phyloP scores from a whole-genome alignment of 1,140 invertebrate genomes.

The Cydia amplana region DNA sequence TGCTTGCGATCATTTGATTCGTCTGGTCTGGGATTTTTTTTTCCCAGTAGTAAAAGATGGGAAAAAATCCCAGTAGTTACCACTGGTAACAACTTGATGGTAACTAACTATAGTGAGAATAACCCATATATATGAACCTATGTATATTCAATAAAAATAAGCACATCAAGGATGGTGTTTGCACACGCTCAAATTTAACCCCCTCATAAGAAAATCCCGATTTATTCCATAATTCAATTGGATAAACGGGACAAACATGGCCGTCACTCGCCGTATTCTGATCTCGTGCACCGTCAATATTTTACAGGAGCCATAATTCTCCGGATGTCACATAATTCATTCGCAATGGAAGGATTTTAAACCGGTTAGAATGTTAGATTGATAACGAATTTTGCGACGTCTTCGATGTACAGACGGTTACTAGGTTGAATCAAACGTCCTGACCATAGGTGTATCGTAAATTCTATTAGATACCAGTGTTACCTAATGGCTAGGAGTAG shows the following conservation, averaged over 20 bases:
- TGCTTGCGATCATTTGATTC: too few species aligned
- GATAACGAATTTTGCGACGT: conserved; percentile 42
- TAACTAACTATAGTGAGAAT: too few species aligned
- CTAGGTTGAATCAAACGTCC: neutral
- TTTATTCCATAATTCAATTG: conserved; percentile 30
- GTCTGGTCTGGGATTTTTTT: too few species aligned
- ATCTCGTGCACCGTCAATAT: conserved; percentile 23
- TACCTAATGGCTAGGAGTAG: too few species aligned
- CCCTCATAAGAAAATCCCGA: neutral
- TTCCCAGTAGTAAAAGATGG: too few species aligned
- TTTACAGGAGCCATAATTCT: conserved; percentile 53
- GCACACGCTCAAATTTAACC: neutral
- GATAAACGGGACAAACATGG: neutral
- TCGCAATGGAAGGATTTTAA: conserved; percentile 34
- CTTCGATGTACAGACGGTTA: conserved; percentile 23
- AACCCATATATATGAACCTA: too few species aligned
- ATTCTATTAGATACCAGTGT: too few species aligned
- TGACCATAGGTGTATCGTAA: too few species aligned
- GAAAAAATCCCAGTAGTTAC: too few species aligned
- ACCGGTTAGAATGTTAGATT: conserved; percentile 40
- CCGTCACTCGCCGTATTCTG: neutral
- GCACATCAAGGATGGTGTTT: too few species aligned
- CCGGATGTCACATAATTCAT: conserved; percentile 58
- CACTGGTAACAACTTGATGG: too few species aligned
- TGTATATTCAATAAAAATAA: too few species aligned